phyloP scores from a whole-genome alignment of 2,797 vertebrate species.

The Phyllotis vaccarum region DNA sequence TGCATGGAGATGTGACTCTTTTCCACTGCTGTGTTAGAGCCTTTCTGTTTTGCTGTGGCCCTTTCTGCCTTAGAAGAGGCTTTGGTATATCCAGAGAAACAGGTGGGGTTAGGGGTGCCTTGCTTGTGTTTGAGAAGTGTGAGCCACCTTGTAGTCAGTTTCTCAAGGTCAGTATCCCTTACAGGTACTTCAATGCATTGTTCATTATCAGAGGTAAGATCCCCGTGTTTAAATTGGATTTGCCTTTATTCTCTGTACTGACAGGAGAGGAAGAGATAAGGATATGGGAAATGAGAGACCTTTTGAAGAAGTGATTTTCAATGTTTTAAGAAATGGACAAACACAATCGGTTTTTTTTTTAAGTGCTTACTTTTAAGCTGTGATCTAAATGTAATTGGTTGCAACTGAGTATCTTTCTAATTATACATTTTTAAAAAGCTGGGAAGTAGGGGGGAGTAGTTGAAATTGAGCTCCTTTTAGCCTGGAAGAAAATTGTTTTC shows the following conservation, averaged over 20 bases:
- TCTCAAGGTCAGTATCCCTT: slow-evolving; percentile 23
- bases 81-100: neutral
- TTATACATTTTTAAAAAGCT: slow-evolving; percentile 13
- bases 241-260: slow-evolving; percentile 28
- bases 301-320: slow-evolving; percentile 52
- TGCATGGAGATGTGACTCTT: neutral
- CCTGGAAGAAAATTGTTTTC: slow-evolving; percentile 64
- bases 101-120: neutral
- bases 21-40: neutral
- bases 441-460: neutral
- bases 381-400: slow-evolving; percentile 64
- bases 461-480: slow-evolving; percentile 54
- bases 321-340: slow-evolving; percentile 60
- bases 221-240: slow-evolving; percentile 9
- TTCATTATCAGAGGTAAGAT: slow-evolving; percentile 34
- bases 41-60: neutral
- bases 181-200: neutral
- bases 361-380: slow-evolving; percentile 55
- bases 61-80: neutral
- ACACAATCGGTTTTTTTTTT: neutral
- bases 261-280: neutral
- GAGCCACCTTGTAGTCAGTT: neutral
- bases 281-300: neutral
- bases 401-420: slow-evolving; percentile 46
- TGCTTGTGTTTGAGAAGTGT: neutral